Evolutionary conservation across 1,140 invertebrate genomes (phyloP).

Genomic region (Heterodera carotae): DNA sequence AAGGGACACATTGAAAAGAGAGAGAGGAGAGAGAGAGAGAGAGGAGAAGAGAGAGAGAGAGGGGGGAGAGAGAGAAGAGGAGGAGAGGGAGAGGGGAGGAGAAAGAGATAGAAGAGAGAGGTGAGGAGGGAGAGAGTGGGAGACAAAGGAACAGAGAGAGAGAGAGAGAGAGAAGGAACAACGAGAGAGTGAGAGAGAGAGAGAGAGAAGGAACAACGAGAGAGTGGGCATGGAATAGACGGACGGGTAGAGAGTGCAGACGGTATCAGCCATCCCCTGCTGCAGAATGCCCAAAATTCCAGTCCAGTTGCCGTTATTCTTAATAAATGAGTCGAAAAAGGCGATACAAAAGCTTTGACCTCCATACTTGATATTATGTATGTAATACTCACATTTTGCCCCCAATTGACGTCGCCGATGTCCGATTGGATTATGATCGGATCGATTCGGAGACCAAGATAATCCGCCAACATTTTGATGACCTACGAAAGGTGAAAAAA

Average conservation of each 20-base stretch:
- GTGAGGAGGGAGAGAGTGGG: too few species aligned
- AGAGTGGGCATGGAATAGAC: neutral
- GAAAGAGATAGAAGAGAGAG: too few species aligned
- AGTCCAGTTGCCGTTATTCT: conserved; percentile 48
- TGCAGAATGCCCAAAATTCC: conserved; percentile 48
- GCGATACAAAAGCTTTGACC: too few species aligned
- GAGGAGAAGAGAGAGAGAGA: too few species aligned
- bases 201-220: too few species aligned
- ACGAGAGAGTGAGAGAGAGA: too few species aligned
- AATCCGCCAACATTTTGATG: conserved; percentile 41
- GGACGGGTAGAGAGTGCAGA: conserved; percentile 46
- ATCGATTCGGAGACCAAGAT: conserved; percentile 28
- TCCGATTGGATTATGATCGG: conserved; percentile 41
- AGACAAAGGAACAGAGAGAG: too few species aligned
- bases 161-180: too few species aligned
- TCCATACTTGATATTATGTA: too few species aligned
- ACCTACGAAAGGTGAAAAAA: conserved; percentile 8
- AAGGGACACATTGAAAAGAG: too few species aligned
- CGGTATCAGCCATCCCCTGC: conserved; percentile 39
- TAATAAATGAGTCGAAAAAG: neutral
- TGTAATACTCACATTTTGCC: conserved; percentile 39
- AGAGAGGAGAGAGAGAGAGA: too few species aligned
- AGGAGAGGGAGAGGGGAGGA: neutral
- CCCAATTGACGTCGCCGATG: conserved; percentile 43
- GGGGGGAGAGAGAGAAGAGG: neutral